Conservation (phyloP, 1,140 invertebrate genomes). For the Zaprionus ornatus region DNA sequence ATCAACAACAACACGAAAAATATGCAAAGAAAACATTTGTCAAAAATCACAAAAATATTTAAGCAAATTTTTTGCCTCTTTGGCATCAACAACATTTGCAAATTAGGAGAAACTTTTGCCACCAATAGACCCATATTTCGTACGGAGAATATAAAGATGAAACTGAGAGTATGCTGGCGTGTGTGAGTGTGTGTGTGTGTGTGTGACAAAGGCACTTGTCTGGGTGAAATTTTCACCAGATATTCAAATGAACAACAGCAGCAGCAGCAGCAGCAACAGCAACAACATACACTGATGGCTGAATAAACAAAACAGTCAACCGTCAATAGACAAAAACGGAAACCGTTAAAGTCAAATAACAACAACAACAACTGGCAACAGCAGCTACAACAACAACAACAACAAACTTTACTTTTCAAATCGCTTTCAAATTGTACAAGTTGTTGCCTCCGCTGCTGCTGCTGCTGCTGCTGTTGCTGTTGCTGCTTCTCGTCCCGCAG, state of each 20-base stretch:
- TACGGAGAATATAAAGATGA: constrained; percentile 46
- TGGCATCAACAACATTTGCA: constrained; percentile 63
- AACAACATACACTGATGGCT: constrained; percentile 38
- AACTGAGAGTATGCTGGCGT: constrained; percentile 32
- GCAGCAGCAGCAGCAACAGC: constrained; percentile 35
- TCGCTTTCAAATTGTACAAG: constrained; percentile 73
- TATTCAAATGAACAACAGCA: constrained; percentile 74
- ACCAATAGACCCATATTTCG: constrained; percentile 27
- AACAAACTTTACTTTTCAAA: constrained; percentile 63
- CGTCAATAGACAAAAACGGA: constrained; percentile 70
- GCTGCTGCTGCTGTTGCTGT: constrained; percentile 35
- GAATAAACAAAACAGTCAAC: constrained; percentile 67
- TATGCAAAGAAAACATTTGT: constrained; percentile 49
- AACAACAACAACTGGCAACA: constrained; percentile 35
- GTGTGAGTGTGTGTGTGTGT: constrained; percentile 9
- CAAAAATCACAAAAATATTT: constrained; percentile 42
- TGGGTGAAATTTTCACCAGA: constrained; percentile 80
- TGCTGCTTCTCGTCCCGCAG: constrained; percentile 32
- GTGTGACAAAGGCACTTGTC: constrained; percentile 73
- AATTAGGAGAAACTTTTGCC: constrained; percentile 78
- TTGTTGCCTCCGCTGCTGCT: constrained; percentile 33
- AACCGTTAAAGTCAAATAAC: constrained; percentile 77
- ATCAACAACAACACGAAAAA: constrained; percentile 25
- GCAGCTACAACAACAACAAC: constrained; percentile 32
- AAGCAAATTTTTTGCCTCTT: constrained; percentile 16